Base-by-base conservation (phyloP, 2,113 vertebrate genomes). In the Hirundichthys speculiger region DNA sequence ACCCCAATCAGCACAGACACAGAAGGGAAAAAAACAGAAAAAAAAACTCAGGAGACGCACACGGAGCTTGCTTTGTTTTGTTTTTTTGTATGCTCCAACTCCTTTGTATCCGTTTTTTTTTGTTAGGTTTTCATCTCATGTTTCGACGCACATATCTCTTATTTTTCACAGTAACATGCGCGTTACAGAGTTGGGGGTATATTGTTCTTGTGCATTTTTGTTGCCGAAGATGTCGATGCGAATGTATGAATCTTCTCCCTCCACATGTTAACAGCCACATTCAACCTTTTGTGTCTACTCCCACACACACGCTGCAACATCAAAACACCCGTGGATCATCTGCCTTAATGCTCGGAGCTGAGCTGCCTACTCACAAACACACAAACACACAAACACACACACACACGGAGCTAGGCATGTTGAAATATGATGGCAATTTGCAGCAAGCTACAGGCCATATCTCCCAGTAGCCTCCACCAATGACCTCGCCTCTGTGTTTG, bases 1-100 rank as follows among this genome's bases (percentile, higher is more conserved):
- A 88, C 82, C 84, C 80, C 73, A 81, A 84, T 86, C 77, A 82
- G 71, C 57, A 14, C n/a, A 0, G 39, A 50, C 60, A 61, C 62
- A 61, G 34, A 39, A 14, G 16, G n/a, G 25, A 27, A 27, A 27
- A 34, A 10, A 58, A 11, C n/a, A 19, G 18, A 19, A 45, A 18
- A 52, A 56, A 62, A 57, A 60, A 53, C 68, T 60, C 67, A 50
- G 24, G 63, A 79, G 68, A 70, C 43, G 10, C 10, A 13, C 45
- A 53, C 51, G 5, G 18, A 9, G 30, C 30, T 10, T 34, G 30
- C 30, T 34, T 34, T 34, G 5, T 34, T 3, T 10, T n/a, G n/a
- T n/a, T n/a, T n/a, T n/a, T n/a, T n/a, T n/a, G n/a, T n/a, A n/a
- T n/a, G n/a, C n/a, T n/a, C n/a, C n/a, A n/a, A n/a, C 34, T 53